phyloP scores from a whole-genome alignment of 2,888 invertebrate genomes.

The Schizaphis graminum region DNA sequence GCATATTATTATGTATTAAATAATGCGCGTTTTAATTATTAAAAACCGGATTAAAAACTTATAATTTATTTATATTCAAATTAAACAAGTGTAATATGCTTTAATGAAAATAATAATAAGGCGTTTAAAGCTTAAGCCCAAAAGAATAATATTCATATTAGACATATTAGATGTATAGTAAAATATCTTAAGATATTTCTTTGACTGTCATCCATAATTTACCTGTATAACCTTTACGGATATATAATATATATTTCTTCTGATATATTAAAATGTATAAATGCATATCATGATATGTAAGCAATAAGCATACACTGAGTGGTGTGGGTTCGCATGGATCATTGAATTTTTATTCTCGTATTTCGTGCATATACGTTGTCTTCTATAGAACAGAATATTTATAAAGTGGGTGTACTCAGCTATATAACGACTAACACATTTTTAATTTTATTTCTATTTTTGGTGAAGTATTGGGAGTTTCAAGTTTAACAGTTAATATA shows the following conservation, averaged over 20 bases:
- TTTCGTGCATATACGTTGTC: neutral
- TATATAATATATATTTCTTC: neutral
- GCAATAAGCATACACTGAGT: neutral
- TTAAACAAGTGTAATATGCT: neutral
- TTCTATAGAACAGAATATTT: neutral
- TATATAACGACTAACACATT: neutral
- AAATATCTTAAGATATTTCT: neutral
- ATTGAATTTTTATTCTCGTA: neutral
- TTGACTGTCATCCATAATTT: neutral
- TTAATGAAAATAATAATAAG: neutral
- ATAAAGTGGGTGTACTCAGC: neutral
- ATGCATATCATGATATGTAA: neutral
- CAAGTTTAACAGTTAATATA: neutral
- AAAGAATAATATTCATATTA: neutral
- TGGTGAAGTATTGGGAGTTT: neutral
- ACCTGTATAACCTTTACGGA: neutral
- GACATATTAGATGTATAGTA: neutral
- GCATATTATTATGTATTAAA: neutral
- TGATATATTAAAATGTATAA: no score
- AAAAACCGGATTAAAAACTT: neutral
- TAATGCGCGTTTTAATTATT: neutral
- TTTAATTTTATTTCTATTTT: neutral
- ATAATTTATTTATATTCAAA: neutral
- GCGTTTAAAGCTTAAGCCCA: neutral
- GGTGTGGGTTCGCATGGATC: neutral